Base-by-base conservation (phyloP, 23 tunicate species). In the Oikopleura dioica region DNA sequence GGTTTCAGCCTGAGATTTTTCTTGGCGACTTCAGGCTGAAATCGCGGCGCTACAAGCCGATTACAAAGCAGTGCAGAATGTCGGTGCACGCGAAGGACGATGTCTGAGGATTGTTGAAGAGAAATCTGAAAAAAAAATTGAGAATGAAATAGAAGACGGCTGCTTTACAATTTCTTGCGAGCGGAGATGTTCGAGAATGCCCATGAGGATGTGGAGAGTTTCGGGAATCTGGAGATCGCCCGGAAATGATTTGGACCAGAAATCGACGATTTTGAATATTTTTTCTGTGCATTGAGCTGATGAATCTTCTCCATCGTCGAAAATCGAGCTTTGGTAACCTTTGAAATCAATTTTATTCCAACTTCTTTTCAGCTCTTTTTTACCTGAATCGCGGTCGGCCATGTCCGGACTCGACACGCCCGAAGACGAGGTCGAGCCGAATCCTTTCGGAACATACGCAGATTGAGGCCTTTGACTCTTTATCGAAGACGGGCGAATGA, bases 171-270 rank as follows among this genome's bases (percentile, higher is more conserved):
- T 23, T 63, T 28, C 5, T 28, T 63, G 16, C 2, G 16, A 2
- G 33, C 72, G 72, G 4, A 63, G 33, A 21, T 63, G 16, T 28
- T 63, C 72, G 4, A 63, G 33, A 2, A 63, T 63, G 2, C 30
- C 72, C 72, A 63, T 63, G 33, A 63, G 72, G 26, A 63, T 28
- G 26, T 63, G 72, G 29, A 63, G 72, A 2, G 72, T 63, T 63
- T 63, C 72, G 30, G 72, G 72, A 23, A 2, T 12, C 30, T 63
- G 72, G 2, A 63, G 72, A 63, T 63, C 72, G 5, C 72, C 72
- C 29, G 72, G 16, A 28, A 63, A 63, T 31, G 16, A 12, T 21
- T 28, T 5, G 32, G 72, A 63, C 72, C 72, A 63, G 5, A 63
- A 23, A 28, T 63, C 33, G 32, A 63, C 72, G 26, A 63, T 63